Evolutionary conservation across 2,888 invertebrate genomes (phyloP), one percentile per base, ranked within the genome.

Genomic region (Melikaiella ostensackeni): DNA sequence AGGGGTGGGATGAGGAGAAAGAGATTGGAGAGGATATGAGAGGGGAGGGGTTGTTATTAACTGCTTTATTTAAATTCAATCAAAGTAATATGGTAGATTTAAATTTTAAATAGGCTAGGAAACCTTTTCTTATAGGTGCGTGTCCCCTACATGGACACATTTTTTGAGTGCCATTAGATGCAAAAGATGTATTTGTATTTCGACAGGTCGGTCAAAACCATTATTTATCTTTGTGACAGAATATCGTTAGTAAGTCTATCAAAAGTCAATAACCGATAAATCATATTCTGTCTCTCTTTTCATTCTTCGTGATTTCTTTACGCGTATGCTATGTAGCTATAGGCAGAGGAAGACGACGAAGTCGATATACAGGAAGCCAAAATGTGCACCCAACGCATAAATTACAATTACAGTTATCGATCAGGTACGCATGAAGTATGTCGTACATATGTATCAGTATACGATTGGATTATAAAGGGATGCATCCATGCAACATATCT

Each of bases 351-450:
- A 57, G 57, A 57, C 24, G 57, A 57, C 13, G 24, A 24, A 57
- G 57, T 57, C 24, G 24, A 57, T 57, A 8, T 57, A 13, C 57
- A 57, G 57, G 57, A 57, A 57, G 57, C 57, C 57, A 57, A 57
- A 24, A 57, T 57, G 24, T 57, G 57, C 57, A 57, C 13, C 57
- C 5, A 57, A 57, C 24, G 24, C 24, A 24, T 57, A 57, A 4
- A 57, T 24, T 38, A 13, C 38, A 38, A 38, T 3, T 57, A 57
- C 13, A 57, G 57, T 24, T 57, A 57, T 57, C 24, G 24, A 57
- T 13, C 57, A 24, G 19, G n/a, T 24, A 24, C 57, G 57, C 57
- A 57, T 57, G 13, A 57, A 24, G 13, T 57, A 57, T 57, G 1
- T 57, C 11, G 24, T 38, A 38, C 38, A 38, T 24, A 24, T 13